These are phyloP conservation scores for Cyclophora punctaria DNA, from an alignment of 2,888 invertebrate genomes.

Conservation along the genomic window DNA sequence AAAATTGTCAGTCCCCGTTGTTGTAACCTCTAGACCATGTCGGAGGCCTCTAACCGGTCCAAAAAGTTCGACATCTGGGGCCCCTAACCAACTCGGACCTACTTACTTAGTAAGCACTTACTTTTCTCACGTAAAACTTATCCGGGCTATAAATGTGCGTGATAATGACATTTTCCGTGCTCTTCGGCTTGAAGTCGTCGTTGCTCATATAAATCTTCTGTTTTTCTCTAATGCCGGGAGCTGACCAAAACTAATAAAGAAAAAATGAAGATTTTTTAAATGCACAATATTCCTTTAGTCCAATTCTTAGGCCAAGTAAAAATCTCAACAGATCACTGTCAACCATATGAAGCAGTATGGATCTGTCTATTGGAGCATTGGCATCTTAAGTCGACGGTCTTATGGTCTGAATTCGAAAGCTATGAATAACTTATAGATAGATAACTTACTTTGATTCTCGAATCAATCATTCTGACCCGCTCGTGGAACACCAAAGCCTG, in stretches of 20 bases:
- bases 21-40: too few relatives aligned
- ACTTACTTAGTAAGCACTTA: slow-evolving; percentile 29
- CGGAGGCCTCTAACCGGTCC: too few relatives aligned
- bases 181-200: slow-evolving; percentile 45
- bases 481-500: slow-evolving; percentile 61
- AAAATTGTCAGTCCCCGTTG: too few relatives aligned
- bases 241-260: too few relatives aligned
- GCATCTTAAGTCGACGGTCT: too few relatives aligned
- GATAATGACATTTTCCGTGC: slow-evolving; percentile 68
- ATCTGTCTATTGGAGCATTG: not conserved
- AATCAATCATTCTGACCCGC: slow-evolving; percentile 45
- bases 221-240: slow-evolving; percentile 34
- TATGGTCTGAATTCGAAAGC: too few relatives aligned
- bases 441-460: slow-evolving; percentile 33
- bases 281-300: too few relatives aligned
- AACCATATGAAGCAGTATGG: not conserved
- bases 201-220: slow-evolving; percentile 43
- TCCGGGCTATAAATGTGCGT: slow-evolving; percentile 77
- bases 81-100: too few relatives aligned
- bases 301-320: too few relatives aligned
- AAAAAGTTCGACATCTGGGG: too few relatives aligned
- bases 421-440: not conserved
- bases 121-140: slow-evolving; percentile 80
- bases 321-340: not conserved
- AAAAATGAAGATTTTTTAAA: too few relatives aligned